phyloP scores from a whole-genome alignment of 2,888 invertebrate species.

The Yponomeuta malinellus region DNA sequence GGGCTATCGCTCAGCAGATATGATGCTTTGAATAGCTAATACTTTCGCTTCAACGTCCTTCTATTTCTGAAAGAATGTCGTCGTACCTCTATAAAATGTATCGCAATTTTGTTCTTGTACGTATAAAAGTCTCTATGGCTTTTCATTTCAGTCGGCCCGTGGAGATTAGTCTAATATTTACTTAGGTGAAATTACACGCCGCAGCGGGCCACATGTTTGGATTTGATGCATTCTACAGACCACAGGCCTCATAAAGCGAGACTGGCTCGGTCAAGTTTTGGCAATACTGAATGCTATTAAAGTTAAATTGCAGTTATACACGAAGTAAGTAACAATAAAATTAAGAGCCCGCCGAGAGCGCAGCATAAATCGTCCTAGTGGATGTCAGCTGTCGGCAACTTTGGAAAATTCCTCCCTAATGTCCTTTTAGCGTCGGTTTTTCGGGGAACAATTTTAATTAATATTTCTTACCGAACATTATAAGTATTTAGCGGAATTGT shows the following conservation, averaged over 20 bases:
- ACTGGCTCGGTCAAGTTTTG: background rate
- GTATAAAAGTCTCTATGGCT: background rate
- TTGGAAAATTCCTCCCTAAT: conserved; percentile 67
- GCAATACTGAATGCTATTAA: conserved; percentile 36
- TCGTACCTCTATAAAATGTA: conserved; percentile 25
- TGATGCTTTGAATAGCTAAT: conserved; percentile 26
- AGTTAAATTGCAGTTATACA: conserved; percentile 66
- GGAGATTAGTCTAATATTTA: conserved; percentile 67
- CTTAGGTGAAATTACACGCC: conserved; percentile 61
- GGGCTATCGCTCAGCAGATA: conserved; percentile 53
- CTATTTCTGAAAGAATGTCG: background rate
- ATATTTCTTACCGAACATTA: conserved; percentile 54
- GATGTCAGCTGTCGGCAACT: conserved; percentile 72
- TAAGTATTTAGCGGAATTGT: conserved; percentile 22
- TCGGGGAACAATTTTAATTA: conserved; percentile 67
- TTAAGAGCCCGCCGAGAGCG: conserved; percentile 49
- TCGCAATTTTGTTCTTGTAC: conserved; percentile 25
- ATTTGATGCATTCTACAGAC: conserved; percentile 62
- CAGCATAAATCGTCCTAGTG: conserved; percentile 68
- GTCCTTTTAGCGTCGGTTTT: conserved; percentile 64
- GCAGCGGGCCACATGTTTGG: conserved; percentile 62
- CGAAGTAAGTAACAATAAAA: conserved; percentile 64
- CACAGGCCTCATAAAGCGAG: background rate
- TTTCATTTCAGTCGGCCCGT: conserved; percentile 49
- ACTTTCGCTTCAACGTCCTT: conserved; percentile 13